Percentiles rank a stretch among this genome's conserved stretches.
These are phyloP conservation scores for Ctenochaetus hawaiiensis DNA, from an alignment of 2,797 vertebrate species.

Conservation along the genomic window DNA sequence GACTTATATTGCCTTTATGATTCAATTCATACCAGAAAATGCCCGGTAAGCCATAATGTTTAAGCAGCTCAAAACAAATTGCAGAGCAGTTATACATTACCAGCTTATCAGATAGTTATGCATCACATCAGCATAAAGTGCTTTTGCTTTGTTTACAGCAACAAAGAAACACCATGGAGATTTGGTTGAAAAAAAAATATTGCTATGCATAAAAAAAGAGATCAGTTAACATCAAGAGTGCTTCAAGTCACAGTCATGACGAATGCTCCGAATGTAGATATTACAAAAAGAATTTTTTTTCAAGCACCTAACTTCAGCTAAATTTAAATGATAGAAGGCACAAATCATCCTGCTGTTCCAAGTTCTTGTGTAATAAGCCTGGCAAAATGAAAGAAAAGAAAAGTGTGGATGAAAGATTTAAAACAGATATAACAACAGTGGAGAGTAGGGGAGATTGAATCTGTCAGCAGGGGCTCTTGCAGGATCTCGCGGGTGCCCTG, in stretches of 20 bases:
- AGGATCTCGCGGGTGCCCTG: constrained; percentile 48
- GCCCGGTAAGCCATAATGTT: constrained; percentile 37
- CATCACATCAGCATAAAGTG: constrained; percentile 50
- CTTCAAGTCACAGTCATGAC: constrained; percentile 47
- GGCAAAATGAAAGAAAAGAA: constrained; percentile 48
- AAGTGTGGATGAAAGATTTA: constrained; percentile 39
- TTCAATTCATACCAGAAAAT: constrained; percentile 35
- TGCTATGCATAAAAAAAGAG: constrained; percentile 37
- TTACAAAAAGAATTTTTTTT: constrained; percentile 35
- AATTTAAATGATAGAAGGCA: constrained; percentile 9
- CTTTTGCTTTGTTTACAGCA: constrained; percentile 54
- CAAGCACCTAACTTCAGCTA: constrained; percentile 34
- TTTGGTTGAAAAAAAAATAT: constrained; percentile 53
- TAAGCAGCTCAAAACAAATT: constrained; percentile 42
- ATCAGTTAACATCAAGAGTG: constrained; percentile 44
- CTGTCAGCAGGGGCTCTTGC: constrained; percentile 55
- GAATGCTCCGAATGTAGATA: constrained; percentile 53
- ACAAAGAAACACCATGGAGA: constrained; percentile 44
- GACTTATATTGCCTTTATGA: constrained; percentile 56
- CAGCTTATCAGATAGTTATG: constrained; percentile 53
- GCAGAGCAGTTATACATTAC: constrained; percentile 46
- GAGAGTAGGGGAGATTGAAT: constrained; percentile 58
- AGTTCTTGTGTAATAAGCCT: constrained; percentile 51
- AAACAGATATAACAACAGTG: constrained; percentile 51
- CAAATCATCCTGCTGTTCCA: constrained; percentile 22